phyloP scores from a whole-genome alignment of 2,797 vertebrate species.

The Peromyscus aztecus region DNA sequence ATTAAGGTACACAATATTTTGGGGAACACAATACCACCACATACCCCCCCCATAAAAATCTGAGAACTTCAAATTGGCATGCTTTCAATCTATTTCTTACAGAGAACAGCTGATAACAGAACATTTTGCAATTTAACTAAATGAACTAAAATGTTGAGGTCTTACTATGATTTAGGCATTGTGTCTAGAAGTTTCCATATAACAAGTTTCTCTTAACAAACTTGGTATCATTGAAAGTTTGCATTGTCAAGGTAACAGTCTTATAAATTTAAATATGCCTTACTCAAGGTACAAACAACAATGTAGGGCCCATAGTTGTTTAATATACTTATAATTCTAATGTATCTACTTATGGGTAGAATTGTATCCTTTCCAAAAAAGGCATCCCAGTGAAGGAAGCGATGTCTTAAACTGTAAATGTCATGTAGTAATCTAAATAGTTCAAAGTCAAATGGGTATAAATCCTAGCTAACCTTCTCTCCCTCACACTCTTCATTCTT shows the following conservation, averaged over 20 bases:
- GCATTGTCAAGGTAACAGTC: not conserved
- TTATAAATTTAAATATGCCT: not conserved
- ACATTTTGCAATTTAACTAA: not conserved
- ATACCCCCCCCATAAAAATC: not conserved
- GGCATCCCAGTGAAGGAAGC: not conserved
- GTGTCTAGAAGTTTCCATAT: not conserved
- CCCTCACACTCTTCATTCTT: not conserved
- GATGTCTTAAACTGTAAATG: not conserved
- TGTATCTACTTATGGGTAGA: not conserved
- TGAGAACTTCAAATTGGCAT: not conserved
- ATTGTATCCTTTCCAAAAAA: not conserved
- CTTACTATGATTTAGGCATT: not conserved
- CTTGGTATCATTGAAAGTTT: not conserved
- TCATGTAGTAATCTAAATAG: not conserved
- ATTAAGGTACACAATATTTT: no score
- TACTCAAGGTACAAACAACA: not conserved
- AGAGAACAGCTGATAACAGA: not conserved
- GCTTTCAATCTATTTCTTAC: not conserved
- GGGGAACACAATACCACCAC: no score
- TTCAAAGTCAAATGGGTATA: not conserved
- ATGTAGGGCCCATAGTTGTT: not conserved
- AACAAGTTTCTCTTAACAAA: not conserved
- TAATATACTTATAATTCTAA: not conserved
- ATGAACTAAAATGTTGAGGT: not conserved
- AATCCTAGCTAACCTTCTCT: rapidly evolving